Percentiles rank a stretch among this genome's conserved stretches.
Evolutionary conservation across 37 sponge, comb jelly and placozoan genomes (phyloP).

Genomic region (Ianthella basta): DNA sequence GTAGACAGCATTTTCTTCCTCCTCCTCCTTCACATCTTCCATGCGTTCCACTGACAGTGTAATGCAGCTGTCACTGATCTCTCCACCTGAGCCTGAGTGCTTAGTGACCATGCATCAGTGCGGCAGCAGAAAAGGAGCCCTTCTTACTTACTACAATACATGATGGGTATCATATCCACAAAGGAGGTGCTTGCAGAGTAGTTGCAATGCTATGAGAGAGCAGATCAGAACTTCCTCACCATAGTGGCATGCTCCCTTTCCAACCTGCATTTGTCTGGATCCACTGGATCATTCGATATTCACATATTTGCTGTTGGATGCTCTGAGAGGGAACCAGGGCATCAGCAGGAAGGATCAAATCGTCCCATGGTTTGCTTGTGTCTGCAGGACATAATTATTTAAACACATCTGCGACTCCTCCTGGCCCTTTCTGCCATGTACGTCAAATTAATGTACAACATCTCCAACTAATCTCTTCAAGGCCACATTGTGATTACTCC

Average conservation of each 20-base stretch:
- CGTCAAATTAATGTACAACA: conserved; percentile 20
- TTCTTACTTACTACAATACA: not conserved
- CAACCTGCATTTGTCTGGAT: conserved; percentile 6
- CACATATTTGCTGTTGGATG: conserved; percentile 26
- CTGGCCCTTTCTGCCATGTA: conserved; percentile 29
- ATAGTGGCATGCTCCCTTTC: conserved; percentile 5
- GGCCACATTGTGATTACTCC: not conserved
- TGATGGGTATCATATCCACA: conserved; percentile 15
- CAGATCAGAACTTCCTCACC: not conserved
- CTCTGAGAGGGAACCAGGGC: not conserved
- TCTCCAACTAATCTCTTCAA: not conserved
- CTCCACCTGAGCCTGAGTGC: not conserved
- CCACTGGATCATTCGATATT: conserved; percentile 16
- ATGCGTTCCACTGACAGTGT: conserved; percentile 22
- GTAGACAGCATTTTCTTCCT: not conserved
- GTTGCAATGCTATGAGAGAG: not conserved
- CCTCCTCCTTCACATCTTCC: conserved; percentile 9
- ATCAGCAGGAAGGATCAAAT: not conserved
- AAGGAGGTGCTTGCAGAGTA: conserved; percentile 17
- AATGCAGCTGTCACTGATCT: conserved; percentile 31
- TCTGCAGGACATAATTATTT: conserved; percentile 17
- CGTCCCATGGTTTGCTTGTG: conserved; percentile 17
- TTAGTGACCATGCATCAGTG: not conserved
- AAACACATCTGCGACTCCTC: conserved; percentile 14
- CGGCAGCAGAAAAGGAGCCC: not conserved